Base-by-base conservation (phyloP, 2,797 vertebrate genomes). In the Chloroceryle inda region DNA sequence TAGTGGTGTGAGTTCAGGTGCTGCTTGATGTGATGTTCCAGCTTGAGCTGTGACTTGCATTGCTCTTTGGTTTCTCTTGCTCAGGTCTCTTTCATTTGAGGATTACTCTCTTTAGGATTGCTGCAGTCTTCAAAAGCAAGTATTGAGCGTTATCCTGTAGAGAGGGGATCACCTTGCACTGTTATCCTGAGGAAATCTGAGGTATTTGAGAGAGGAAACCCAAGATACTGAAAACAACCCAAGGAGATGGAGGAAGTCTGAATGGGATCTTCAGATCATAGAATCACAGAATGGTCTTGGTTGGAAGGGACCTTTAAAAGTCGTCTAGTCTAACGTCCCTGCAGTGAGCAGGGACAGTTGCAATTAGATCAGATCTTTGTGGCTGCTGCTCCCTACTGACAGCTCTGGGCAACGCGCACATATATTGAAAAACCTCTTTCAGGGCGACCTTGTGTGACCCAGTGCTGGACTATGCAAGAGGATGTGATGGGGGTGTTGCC, bases 351-450 rank as follows among this genome's bases (percentile, higher is more conserved):
- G 55, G 31, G n/a, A 13, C n/a, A 56, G 33, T n/a, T 56, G 21
- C 55, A 56, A 14, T n/a, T 33, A 21, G n/a, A 33, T 6, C 55
- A 75, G 74, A 5, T 61, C 63, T 40, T 92, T 35, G 96, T 50
- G 74, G 40, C 69, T 97, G 92, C 95, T 98, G 98, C 88, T 97
- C 92, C 59, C 97, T 88, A 89, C 96, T 95, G 97, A 80, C 88
- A 40, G 40, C 21, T 52, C 56, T 1, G 85, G 59, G 91, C 45
- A 95, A 50, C 5, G 56, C 16, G 33, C 35, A 50, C 2, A n/a
- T 40, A 9, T 20, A 9, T 4, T 49, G 7, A n/a, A n/a, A 14
- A 72, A 47, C 8, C n/a, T 42, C 10, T 21, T 42, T 20, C 31
- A 44, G 33, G 37, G 4, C 1, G 5, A 31, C 95, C 86, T 91